Base-by-base conservation (phyloP, 2,888 invertebrate species). In the Listrodromus nycthemerus region DNA sequence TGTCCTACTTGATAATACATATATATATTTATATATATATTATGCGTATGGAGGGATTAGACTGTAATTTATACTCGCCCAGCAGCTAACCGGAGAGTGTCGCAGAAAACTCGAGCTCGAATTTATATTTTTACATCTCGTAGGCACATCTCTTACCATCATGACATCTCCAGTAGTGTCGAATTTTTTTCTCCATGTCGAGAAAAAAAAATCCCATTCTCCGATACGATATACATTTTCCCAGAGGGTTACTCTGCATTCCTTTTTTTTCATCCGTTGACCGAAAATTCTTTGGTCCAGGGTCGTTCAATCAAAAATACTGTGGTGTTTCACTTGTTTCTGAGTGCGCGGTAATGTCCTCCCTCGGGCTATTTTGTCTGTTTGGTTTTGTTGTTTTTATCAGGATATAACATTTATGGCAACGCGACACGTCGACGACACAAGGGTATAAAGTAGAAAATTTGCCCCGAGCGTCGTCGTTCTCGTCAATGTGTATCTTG, bases 1-100 rank as follows among this genome's bases (percentile, higher is more conserved):
- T 89, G 88, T 89, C 88, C 87, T 91, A 89, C 86, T 84, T 89
- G 89, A 90, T 89, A 91, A 91, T 91, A 91, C 91, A 91, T 90
- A 91, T 89, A 88, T 87, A 86, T 82, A 85, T 5, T 10, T 37
- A 37, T 85, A 80, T 85, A 85, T 81, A 82, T 79, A 79, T 89
- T 89, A 90, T 89, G 88, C 89, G 85, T 89, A 90, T 91, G 91
- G 92, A 92, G 90, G 91, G 91, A 91, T 90, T 91, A 89, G 88
- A 90, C 85, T 86, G 90, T 55, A 24, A 55, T 55, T 24, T 55
- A 55, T 24, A 55, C 21, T 55, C 55, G 55, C 10, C 24, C 55
- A 24, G 13, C 24, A 21, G 21, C 52, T 21, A 8, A 10, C 19
- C 21, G 21, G 21, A 13, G 50, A 19, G 55, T 24, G 55, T 55